A percentile compares a stretch with the other conserved stretches of the same genome.
phyloP scores from a whole-genome alignment of 1,140 invertebrate species.

The Matsumurasca onukii region DNA sequence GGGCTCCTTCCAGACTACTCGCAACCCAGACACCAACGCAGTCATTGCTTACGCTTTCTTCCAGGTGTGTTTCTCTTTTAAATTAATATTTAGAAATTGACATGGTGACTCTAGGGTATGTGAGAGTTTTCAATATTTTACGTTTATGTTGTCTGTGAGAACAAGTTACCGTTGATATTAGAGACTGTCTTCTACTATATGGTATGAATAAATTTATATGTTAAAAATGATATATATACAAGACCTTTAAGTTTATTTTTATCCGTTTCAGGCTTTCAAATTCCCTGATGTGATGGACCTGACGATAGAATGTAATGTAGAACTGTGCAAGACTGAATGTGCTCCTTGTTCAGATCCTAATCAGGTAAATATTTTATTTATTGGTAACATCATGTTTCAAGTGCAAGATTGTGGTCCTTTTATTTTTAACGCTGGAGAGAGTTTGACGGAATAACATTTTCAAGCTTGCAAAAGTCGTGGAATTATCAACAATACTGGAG shows the following conservation, averaged over 20 bases:
- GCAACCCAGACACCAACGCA: constrained; percentile 68
- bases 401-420: too few species aligned
- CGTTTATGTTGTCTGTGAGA: neutral
- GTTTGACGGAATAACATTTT: too few species aligned
- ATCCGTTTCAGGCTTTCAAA: constrained; percentile 67
- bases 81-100: too few species aligned
- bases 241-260: too few species aligned
- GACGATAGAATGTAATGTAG: constrained; percentile 80
- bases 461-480: too few species aligned
- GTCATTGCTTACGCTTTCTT: constrained; percentile 79
- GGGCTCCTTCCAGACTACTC: constrained; percentile 77
- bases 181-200: too few species aligned
- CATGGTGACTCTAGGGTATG: neutral
- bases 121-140: neutral
- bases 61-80: too few species aligned
- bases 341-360: constrained; percentile 68
- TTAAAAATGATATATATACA: too few species aligned
- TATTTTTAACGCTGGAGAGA: too few species aligned
- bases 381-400: too few species aligned
- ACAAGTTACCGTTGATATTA: neutral
- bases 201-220: too few species aligned
- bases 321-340: constrained; percentile 79
- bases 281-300: constrained; percentile 87
- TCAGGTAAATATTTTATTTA: constrained; percentile 49
- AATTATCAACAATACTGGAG: too few species aligned